phyloP scores from a whole-genome alignment of 1,140 invertebrate species.

The Diorhabda sublineata region DNA sequence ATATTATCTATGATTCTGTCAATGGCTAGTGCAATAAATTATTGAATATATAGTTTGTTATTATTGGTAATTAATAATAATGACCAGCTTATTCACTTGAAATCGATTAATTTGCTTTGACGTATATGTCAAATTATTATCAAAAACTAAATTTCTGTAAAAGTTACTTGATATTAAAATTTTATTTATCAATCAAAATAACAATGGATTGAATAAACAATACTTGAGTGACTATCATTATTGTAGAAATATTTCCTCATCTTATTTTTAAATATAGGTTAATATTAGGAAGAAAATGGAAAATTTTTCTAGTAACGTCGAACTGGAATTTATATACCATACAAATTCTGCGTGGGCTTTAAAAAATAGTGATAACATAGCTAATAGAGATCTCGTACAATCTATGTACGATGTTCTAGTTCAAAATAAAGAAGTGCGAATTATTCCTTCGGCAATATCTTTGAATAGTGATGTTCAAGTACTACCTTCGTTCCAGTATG shows the following conservation, averaged over 20 bases:
- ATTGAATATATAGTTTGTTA: too few species aligned
- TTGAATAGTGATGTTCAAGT: slow-evolving; percentile 44
- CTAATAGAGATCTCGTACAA: slow-evolving; percentile 52
- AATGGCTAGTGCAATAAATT: too few species aligned
- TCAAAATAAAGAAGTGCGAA: slow-evolving; percentile 52
- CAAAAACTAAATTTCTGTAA: slow-evolving; percentile 16
- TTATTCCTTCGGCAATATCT: slow-evolving; percentile 36
- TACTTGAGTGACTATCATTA: not conserved
- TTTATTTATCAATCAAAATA: not conserved
- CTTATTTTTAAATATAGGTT: not conserved
- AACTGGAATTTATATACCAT: slow-evolving; percentile 55
- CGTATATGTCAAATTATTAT: not conserved
- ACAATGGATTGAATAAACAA: not conserved
- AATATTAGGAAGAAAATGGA: slow-evolving; percentile 29
- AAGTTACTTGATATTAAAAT: not conserved
- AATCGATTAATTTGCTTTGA: too few species aligned
- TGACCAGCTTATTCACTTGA: too few species aligned
- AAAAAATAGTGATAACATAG: slow-evolving; percentile 57
- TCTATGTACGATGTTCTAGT: slow-evolving; percentile 55
- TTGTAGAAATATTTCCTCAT: not conserved
- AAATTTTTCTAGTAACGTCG: slow-evolving; percentile 32
- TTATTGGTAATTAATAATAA: too few species aligned
- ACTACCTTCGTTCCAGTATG: slow-evolving; percentile 49
- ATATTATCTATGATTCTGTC: too few species aligned
- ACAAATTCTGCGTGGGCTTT: slow-evolving; percentile 56